Percentiles rank a stretch among this genome's conserved stretches.
Conservation (phyloP, 1,140 invertebrate genomes). For the Platorchestia sp. region DNA sequence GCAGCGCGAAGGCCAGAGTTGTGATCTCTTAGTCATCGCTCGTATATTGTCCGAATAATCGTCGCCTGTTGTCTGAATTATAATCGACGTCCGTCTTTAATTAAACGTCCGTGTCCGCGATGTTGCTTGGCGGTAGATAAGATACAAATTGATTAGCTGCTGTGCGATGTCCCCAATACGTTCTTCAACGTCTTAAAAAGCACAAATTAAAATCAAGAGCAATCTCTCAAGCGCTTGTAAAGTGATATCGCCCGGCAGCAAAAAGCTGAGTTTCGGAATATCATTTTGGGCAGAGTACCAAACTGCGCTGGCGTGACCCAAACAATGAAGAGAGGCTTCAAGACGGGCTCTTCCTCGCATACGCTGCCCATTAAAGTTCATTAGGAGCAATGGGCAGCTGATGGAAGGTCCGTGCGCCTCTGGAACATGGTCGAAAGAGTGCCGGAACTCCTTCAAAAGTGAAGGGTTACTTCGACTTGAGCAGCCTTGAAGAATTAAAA, state of each 20-base stretch:
- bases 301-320: neutral
- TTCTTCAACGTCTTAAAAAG: neutral
- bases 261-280: neutral
- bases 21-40: neutral
- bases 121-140: neutral
- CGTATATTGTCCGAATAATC: neutral
- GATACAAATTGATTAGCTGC: neutral
- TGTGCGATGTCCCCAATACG: neutral
- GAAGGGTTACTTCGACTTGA: neutral
- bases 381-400: neutral
- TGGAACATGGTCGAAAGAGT: neutral
- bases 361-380: neutral
- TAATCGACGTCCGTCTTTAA: neutral
- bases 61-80: neutral
- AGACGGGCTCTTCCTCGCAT: neutral
- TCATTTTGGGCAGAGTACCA: neutral
- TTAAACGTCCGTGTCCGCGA: neutral
- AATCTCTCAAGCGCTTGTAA: neutral
- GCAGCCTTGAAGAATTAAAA: neutral
- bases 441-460: slow-evolving; percentile 6
- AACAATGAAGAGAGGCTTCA: neutral
- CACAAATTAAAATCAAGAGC: neutral
- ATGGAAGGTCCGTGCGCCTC: neutral
- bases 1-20: neutral
- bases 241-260: neutral